phyloP scores from a whole-genome alignment of 1,140 invertebrate genomes.

The Camponotus vicinus region DNA sequence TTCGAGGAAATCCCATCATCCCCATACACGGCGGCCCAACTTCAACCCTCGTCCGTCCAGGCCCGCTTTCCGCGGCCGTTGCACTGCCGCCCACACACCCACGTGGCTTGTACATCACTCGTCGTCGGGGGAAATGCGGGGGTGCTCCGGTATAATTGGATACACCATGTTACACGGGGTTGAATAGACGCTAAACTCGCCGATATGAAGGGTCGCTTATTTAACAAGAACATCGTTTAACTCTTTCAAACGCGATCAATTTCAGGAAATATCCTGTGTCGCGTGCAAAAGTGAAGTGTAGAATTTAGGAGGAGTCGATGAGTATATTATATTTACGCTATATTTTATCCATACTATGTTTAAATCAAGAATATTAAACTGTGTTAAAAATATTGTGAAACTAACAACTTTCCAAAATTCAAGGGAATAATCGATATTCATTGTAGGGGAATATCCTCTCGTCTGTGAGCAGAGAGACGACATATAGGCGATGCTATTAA shows the following conservation, averaged over 20 bases:
- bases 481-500: constrained; percentile 52
- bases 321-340: not conserved
- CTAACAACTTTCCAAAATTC: constrained; percentile 44
- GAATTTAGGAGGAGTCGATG: not conserved
- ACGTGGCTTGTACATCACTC: constrained; percentile 40
- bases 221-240: constrained; percentile 51
- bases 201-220: constrained; percentile 15
- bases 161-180: constrained; percentile 56
- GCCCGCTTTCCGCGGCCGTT: constrained; percentile 73
- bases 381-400: constrained; percentile 1
- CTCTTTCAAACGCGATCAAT: constrained; percentile 20
- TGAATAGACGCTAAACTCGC: constrained; percentile 48
- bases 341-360: not conserved
- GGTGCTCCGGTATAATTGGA: constrained; percentile 54
- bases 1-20: constrained; percentile 73
- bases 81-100: constrained; percentile 71
- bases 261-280: not conserved
- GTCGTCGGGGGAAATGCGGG: constrained; percentile 20
- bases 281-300: not conserved
- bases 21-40: constrained; percentile 42
- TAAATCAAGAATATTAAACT: not conserved
- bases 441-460: constrained; percentile 63
- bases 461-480: constrained; percentile 62
- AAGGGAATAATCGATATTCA: constrained; percentile 60
- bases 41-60: constrained; percentile 37